phyloP scores from a whole-genome alignment of 2,113 vertebrate species.

The Paedocypris sp. region DNA sequence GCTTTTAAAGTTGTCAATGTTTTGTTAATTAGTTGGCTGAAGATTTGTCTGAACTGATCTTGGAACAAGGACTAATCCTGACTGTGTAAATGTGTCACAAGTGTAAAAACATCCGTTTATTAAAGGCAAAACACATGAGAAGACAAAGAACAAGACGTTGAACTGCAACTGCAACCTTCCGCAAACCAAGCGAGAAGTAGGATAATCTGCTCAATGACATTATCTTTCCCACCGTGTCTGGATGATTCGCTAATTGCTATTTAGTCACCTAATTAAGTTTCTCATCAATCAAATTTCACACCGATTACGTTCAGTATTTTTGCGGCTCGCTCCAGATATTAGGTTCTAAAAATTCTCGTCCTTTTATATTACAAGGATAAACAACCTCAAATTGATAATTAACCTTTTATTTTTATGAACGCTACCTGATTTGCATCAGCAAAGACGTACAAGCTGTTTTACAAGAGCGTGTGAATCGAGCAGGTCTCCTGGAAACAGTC shows the following conservation, averaged over 20 bases:
- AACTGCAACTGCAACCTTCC: no score
- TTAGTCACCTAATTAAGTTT: constrained; percentile 34
- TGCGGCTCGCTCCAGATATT: constrained; percentile 10
- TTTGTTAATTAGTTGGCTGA: no score
- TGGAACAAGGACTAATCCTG: no score
- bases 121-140: background rate
- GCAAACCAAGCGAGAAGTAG: no score
- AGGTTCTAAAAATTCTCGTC: constrained; percentile 3
- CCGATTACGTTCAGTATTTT: constrained; percentile 23
- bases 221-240: constrained; percentile 18
- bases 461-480: no score
- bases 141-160: no score
- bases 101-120: no score
- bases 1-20: no score
- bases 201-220: constrained; percentile 17
- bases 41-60: no score
- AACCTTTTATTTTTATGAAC: constrained; percentile 18
- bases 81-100: no score
- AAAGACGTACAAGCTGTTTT: constrained; percentile 21
- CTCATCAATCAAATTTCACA: constrained; percentile 35
- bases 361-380: constrained; percentile 9
- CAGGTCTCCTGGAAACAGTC: no score
- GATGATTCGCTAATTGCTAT: constrained; percentile 30
- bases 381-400: constrained; percentile 11
- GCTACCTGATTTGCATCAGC: constrained; percentile 13